These are phyloP conservation scores for Eulemur macaco DNA, from an alignment of 2,113 vertebrate species.

Conservation along the genomic window DNA sequence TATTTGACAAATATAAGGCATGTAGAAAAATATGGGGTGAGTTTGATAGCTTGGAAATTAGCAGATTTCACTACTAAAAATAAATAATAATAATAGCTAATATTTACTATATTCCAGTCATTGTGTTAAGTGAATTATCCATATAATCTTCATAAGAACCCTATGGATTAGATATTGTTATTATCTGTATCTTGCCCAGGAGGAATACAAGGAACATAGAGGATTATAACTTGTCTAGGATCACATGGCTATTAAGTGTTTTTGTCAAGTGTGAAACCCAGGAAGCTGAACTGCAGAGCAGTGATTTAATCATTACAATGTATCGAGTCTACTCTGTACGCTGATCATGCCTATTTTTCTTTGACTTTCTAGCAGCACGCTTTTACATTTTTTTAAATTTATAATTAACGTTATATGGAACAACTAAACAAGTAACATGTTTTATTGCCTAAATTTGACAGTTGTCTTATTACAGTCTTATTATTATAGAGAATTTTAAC, in stretches of 20 bases:
- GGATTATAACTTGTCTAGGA: neutral
- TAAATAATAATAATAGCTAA: neutral
- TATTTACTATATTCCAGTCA: neutral
- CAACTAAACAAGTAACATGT: neutral
- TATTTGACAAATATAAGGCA: neutral
- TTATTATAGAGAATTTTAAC: neutral
- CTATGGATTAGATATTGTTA: neutral
- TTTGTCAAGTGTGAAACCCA: neutral
- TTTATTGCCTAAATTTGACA: neutral
- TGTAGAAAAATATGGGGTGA: neutral
- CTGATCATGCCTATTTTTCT: neutral
- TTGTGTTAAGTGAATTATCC: neutral
- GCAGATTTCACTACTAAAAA: neutral
- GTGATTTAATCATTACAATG: neutral
- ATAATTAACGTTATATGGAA: neutral
- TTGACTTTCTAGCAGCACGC: neutral
- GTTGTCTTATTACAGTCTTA: neutral
- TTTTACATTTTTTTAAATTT: neutral
- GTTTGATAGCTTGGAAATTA: neutral
- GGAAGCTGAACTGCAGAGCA: neutral
- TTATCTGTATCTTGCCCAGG: neutral
- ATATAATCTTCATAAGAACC: neutral
- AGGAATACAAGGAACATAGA: neutral
- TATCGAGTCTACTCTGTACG: accelerated
- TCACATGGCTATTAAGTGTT: neutral